Percentiles rank a stretch among this genome's conserved stretches.
phyloP scores from a whole-genome alignment of 2,888 invertebrate species.

The Schrankia costaestrigalis region DNA sequence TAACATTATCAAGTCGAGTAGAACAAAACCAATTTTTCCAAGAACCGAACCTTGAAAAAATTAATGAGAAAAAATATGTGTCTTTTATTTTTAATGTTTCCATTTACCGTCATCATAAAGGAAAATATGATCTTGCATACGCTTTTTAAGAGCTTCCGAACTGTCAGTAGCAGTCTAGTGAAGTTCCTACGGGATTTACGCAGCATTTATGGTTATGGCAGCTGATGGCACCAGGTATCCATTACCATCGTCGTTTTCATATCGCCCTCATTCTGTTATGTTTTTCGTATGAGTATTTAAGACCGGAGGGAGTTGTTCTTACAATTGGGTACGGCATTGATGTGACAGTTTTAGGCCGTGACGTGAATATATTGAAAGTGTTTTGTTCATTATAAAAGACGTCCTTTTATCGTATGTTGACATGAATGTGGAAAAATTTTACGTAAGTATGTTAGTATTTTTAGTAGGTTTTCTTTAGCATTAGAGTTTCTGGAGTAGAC shows the following conservation, averaged over 20 bases:
- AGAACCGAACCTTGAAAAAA: not conserved
- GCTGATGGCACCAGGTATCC: constrained; percentile 23
- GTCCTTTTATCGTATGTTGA: no score
- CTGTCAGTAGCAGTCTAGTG: constrained; percentile 16
- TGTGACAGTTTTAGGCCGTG: not conserved
- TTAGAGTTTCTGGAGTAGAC: no score
- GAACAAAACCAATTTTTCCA: not conserved
- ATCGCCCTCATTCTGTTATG: constrained; percentile 17
- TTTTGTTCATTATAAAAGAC: no score
- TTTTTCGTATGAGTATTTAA: constrained; percentile 22
- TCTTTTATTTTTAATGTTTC: constrained; percentile 5
- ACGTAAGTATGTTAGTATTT: no score
- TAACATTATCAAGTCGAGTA: no score
- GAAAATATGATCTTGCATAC: constrained; percentile 2
- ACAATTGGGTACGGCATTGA: constrained; percentile 9
- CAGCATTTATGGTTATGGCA: constrained; percentile 26
- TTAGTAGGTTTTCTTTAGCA: no score
- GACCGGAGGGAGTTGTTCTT: constrained; percentile 13
- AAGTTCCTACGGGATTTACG: constrained; percentile 22
- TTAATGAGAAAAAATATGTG: constrained; percentile 1
- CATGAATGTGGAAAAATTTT: no score
- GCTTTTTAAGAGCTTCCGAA: constrained; percentile 11
- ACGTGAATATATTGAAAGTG: no score
- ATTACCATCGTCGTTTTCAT: constrained; percentile 25
- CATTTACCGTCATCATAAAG: constrained; percentile 6